Evolutionary conservation across 2,797 vertebrate species (phyloP).

Genomic region (Luscinia luscinia): DNA sequence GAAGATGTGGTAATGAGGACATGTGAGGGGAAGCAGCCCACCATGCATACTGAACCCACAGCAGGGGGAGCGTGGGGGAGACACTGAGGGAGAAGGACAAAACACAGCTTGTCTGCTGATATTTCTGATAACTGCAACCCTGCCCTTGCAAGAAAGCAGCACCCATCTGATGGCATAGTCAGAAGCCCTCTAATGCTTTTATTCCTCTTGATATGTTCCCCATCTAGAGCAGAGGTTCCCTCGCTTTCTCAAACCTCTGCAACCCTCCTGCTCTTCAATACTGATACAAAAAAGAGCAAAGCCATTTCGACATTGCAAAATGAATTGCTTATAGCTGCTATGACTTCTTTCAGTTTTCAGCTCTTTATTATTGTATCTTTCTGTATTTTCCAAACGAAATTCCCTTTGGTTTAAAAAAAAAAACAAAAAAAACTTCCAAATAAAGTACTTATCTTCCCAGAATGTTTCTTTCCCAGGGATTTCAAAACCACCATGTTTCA

Average conservation of each 20-base stretch:
- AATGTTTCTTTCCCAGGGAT: not conserved
- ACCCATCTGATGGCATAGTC: not conserved
- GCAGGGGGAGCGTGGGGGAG: not conserved
- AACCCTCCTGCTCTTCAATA: not conserved
- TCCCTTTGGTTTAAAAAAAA: not conserved
- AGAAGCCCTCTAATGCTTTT: not conserved
- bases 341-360: not conserved
- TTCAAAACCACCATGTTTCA: not conserved
- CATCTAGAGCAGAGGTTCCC: not conserved
- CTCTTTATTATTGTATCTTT: not conserved
- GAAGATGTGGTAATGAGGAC: constrained; percentile 17
- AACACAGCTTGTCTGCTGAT: not conserved
- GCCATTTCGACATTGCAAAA: not conserved
- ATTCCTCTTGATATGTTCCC: rapidly evolving
- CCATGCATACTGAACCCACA: rapidly evolving
- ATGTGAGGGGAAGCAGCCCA: not conserved
- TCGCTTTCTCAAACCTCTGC: not conserved
- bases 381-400: not conserved
- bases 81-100: not conserved
- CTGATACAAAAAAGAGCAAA: not conserved
- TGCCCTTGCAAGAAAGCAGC: not conserved
- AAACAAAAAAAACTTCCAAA: not conserved
- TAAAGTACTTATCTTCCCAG: not conserved
- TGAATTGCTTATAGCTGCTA: not conserved
- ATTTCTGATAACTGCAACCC: not conserved